Percentiles rank a stretch among this genome's conserved stretches.
These are phyloP conservation scores for Cryptus armator DNA, from an alignment of 2,888 invertebrate genomes.

Conservation along the genomic window DNA sequence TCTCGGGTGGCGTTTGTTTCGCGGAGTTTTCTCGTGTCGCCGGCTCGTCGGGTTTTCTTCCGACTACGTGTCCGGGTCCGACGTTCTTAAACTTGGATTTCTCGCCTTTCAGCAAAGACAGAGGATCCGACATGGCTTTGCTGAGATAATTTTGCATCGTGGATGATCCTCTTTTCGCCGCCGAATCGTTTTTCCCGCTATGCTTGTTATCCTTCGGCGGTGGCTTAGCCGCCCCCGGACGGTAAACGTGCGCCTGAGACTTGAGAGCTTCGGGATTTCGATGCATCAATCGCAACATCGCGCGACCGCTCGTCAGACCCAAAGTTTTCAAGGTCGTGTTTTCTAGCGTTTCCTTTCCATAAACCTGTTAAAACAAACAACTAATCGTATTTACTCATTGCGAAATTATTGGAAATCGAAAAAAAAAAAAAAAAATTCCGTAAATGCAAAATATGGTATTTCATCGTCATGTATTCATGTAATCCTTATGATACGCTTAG, in stretches of 20 bases:
- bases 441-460: not conserved
- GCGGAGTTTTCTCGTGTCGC: not conserved
- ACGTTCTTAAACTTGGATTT: conserved; percentile 69
- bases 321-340: conserved; percentile 91
- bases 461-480: conserved; percentile 8
- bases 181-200: conserved; percentile 55
- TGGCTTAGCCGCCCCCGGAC: conserved; percentile 83
- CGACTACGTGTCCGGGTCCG: conserved; percentile 73
- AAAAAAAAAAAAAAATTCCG: no score
- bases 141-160: conserved; percentile 62
- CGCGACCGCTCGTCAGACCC: conserved; percentile 92
- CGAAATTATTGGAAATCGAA: not conserved
- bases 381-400: not conserved
- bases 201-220: conserved; percentile 60
- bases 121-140: conserved; percentile 65
- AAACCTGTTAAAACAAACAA: conserved; percentile 85
- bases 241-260: conserved; percentile 90
- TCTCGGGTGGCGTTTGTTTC: conserved; percentile 44
- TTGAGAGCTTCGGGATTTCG: conserved; percentile 89
- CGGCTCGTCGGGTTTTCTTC: conserved; percentile 55
- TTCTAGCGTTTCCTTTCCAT: conserved; percentile 89
- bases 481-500: no score
- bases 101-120: conserved; percentile 65
- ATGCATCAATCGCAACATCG: conserved; percentile 90
- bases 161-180: conserved; percentile 52